phyloP scores from a whole-genome alignment of 2,113 vertebrate genomes.

The Forbesichthys papilliferus region DNA sequence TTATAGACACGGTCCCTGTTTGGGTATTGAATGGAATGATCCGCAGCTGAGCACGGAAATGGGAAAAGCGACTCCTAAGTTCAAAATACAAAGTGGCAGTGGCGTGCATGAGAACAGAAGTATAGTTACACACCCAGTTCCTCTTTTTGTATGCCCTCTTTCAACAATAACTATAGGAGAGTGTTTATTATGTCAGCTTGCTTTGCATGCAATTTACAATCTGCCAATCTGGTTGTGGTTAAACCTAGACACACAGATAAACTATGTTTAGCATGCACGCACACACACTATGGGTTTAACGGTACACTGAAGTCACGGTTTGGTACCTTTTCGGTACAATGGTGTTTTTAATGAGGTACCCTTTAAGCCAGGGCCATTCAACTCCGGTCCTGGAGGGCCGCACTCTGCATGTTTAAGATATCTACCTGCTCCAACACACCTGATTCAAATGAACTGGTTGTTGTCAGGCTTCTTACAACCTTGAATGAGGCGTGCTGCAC shows the following conservation, averaged over 20 bases:
- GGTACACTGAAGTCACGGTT: not conserved
- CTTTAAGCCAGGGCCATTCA: too few species aligned
- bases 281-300: not conserved
- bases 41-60: too few species aligned
- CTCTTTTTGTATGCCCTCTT: slow-evolving; percentile 40
- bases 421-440: too few species aligned
- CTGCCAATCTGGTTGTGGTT: slow-evolving; percentile 51
- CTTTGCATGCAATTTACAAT: slow-evolving; percentile 13
- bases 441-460: too few species aligned
- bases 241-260: slow-evolving; percentile 18
- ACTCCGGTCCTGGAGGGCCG: too few species aligned
- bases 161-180: slow-evolving; percentile 20
- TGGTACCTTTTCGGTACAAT: too few species aligned
- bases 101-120: not conserved
- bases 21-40: too few species aligned
- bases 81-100: not conserved
- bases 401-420: too few species aligned
- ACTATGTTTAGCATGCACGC: slow-evolving; percentile 7
- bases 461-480: not conserved
- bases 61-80: too few species aligned
- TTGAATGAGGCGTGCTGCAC: too few species aligned
- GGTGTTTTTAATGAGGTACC: too few species aligned
- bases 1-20: too few species aligned
- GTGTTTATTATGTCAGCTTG: not conserved
- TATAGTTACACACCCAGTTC: slow-evolving; percentile 28